Conservation (phyloP, 2,888 invertebrate species). For the Drosophila mimetica region DNA sequence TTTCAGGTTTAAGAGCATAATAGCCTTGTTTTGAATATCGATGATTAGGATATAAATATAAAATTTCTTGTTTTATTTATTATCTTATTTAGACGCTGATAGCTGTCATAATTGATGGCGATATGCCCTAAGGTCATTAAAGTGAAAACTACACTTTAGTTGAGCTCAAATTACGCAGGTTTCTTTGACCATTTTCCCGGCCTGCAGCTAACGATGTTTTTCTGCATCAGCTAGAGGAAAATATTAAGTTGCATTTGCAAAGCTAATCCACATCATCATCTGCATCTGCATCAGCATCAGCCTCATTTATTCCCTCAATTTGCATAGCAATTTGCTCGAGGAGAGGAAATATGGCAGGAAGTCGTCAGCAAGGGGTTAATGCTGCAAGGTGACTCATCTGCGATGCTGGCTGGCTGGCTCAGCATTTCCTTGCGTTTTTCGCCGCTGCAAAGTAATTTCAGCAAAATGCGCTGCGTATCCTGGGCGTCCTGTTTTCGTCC, state of each 20-base stretch:
- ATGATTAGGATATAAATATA: too few species aligned
- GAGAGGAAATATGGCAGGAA: slow-evolving; percentile 11
- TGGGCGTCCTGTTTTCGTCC: slow-evolving; percentile 2
- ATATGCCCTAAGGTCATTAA: background rate
- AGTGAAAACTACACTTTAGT: background rate
- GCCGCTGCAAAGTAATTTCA: slow-evolving; percentile 52
- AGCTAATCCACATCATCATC: slow-evolving; percentile 37
- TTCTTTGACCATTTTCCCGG: slow-evolving; percentile 1
- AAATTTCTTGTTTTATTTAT: too few species aligned
- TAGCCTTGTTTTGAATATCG: too few species aligned
- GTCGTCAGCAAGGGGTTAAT: slow-evolving; percentile 36
- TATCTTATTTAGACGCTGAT: background rate
- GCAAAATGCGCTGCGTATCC: slow-evolving; percentile 38
- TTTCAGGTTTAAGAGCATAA: too few species aligned
- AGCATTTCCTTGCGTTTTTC: slow-evolving; percentile 19
- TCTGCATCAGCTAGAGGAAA: slow-evolving; percentile 20
- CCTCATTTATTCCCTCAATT: slow-evolving; percentile 41
- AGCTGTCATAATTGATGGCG: background rate
- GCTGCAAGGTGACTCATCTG: slow-evolving; percentile 33
- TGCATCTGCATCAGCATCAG: slow-evolving; percentile 35
- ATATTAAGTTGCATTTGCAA: slow-evolving; percentile 32
- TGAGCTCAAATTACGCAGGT: background rate
- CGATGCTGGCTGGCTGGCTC: slow-evolving; percentile 15
- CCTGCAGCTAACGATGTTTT: slow-evolving; percentile 18
- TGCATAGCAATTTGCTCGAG: slow-evolving; percentile 40